These are phyloP conservation scores for Propsilocerus akamusi DNA, from an alignment of 1,140 invertebrate species.

Conservation along the genomic window DNA sequence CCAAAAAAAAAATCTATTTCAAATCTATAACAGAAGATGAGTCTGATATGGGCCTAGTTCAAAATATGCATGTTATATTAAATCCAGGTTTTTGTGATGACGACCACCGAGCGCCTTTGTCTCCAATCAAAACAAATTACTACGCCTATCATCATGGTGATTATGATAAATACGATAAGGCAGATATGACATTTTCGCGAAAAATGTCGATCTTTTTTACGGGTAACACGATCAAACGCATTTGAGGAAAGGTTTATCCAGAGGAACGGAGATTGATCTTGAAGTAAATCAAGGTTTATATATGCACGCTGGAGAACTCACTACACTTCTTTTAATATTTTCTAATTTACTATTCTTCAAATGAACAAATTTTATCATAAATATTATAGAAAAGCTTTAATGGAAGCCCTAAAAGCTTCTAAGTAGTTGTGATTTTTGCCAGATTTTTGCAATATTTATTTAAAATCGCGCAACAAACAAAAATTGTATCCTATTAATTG, in stretches of 20 bases:
- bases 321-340: too few relatives aligned
- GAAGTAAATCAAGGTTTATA: too few relatives aligned
- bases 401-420: too few relatives aligned
- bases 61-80: slow-evolving; percentile 4
- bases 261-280: background rate
- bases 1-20: background rate
- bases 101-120: background rate
- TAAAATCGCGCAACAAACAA: too few relatives aligned
- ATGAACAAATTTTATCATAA: too few relatives aligned
- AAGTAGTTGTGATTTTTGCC: too few relatives aligned
- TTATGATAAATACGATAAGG: background rate
- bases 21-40: background rate
- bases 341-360: too few relatives aligned
- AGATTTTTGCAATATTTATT: too few relatives aligned
- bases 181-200: background rate
- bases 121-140: background rate
- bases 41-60: background rate
- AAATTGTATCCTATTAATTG: too few relatives aligned
- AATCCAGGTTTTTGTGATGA: background rate
- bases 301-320: too few relatives aligned
- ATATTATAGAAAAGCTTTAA: too few relatives aligned
- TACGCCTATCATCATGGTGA: background rate
- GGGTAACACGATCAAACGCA: background rate
- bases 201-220: slow-evolving; percentile 2
- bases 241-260: slow-evolving; percentile 1